Evolutionary conservation across 2,797 vertebrate genomes (phyloP).

Genomic region (Enteromius argenteus): DNA sequence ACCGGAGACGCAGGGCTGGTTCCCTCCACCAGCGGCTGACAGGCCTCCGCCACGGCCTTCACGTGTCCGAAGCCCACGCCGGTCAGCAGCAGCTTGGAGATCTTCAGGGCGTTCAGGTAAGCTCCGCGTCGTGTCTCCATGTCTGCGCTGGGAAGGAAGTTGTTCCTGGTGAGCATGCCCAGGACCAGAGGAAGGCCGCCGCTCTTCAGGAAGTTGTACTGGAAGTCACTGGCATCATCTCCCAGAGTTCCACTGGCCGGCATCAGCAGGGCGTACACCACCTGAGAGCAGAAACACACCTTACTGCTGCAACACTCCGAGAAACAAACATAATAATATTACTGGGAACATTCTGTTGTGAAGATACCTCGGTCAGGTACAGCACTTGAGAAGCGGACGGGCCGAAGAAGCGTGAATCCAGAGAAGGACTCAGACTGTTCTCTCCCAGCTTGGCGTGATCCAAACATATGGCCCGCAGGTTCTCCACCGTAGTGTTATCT

Average conservation of each 20-base stretch:
- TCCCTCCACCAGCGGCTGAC: constrained; percentile 93
- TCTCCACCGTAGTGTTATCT: constrained; percentile 98
- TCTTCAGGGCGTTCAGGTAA: constrained; percentile 96
- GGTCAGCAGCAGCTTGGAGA: constrained; percentile 94
- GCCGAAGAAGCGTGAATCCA: constrained; percentile 96
- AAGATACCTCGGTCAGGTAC: constrained; percentile 93
- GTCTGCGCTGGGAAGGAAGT: constrained; percentile 95
- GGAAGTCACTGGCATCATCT: constrained; percentile 96
- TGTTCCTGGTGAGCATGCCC: constrained; percentile 98
- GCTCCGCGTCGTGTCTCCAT: constrained; percentile 97
- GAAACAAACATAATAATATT: too few relatives aligned
- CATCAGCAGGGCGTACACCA: constrained; percentile 98
- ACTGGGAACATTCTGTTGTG: too few relatives aligned
- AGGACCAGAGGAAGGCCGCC: constrained; percentile 95
- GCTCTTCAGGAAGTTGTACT: constrained; percentile 97
- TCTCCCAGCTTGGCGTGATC: constrained; percentile 97
- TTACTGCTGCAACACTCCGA: too few relatives aligned
- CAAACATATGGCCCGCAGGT: constrained; percentile 94
- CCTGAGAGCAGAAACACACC: constrained; percentile 72
- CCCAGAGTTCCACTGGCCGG: constrained; percentile 95
- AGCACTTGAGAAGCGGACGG: constrained; percentile 98
- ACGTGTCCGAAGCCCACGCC: constrained; percentile 96
- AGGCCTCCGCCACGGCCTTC: constrained; percentile 96
- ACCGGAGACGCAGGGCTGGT: constrained; percentile 91
- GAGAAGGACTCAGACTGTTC: constrained; percentile 95